Evolutionary conservation across 2,888 invertebrate species (phyloP), one percentile per base, ranked within the genome.

Genomic region (Tortrix viridana): DNA sequence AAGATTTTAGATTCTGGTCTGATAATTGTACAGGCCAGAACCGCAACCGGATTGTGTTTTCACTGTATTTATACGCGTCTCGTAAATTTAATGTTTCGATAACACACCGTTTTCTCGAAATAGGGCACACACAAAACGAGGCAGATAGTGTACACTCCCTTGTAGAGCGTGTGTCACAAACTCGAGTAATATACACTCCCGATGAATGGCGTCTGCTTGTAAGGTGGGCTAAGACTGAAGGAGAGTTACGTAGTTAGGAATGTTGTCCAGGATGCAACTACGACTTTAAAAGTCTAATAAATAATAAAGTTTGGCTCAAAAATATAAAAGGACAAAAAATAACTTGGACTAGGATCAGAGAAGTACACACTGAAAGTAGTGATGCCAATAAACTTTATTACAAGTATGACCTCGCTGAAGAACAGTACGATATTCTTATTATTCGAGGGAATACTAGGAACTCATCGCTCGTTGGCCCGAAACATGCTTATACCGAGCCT

Each of bases 301-400:
- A 65, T 62, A 65, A 70, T 66, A 68, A 62, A 53, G 55, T 63
- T 14, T 69, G 68, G 67, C 52, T 60, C 16, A 70, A 70, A 65
- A 47, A 69, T 44, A 65, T 50, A 2, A 47, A 54, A 18, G 62
- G 62, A 4, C 18, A 26, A 5, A 67, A 62, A 23, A 38, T 61
- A 5, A 41, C 41, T 7, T 68, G 67, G 71, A 69, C 0, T 56
- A 60, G 61, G 22, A 67, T 66, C 55, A 6, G 60, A 60, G 69
- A 70, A 62, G 67, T 70, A 48, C 64, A 64, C 65, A 67, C 61
- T 53, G 53, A 69, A 18, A 38, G 64, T 49, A 58, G 37, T 53
- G 65, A 70, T 23, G 60, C 65, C 1, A 67, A 69, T 50, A 68
- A 69, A 62, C 65, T 69, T 18, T 53, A 60, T 48, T 64, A 41